Percentiles rank a stretch among this genome's conserved stretches.
phyloP scores from a whole-genome alignment of 2,797 vertebrate species.

The Sebastes paucispinis region DNA sequence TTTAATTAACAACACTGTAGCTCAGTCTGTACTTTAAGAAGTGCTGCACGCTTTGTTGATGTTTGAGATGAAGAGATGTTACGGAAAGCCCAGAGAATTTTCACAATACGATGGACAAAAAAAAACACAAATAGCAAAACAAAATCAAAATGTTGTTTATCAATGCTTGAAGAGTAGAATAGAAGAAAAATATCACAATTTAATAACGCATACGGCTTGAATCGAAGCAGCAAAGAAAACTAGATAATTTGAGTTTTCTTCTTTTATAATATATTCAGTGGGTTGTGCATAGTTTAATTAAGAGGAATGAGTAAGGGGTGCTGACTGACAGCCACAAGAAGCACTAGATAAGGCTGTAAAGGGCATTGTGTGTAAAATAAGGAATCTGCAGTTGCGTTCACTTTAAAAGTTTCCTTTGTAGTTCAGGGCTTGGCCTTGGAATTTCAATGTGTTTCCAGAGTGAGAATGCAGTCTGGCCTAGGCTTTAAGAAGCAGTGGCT shows the following conservation, averaged over 20 bases:
- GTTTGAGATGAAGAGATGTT: constrained; percentile 17
- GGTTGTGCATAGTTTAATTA: constrained; percentile 8
- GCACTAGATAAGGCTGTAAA: not conserved
- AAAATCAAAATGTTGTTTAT: constrained; percentile 8
- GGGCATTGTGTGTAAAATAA: constrained; percentile 1
- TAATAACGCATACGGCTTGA: constrained; percentile 7
- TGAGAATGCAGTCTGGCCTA: constrained; percentile 3
- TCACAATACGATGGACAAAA: not conserved
- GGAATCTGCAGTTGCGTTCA: not conserved
- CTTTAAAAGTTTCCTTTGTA: constrained; percentile 30
- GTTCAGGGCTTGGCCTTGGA: constrained; percentile 24
- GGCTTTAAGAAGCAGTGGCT: constrained; percentile 1
- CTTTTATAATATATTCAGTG: not conserved
- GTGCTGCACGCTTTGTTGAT: not conserved
- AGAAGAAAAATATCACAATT: not conserved
- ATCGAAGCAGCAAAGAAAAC: constrained; percentile 10
- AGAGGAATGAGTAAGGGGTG: not conserved
- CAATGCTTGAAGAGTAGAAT: not conserved
- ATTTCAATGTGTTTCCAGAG: constrained; percentile 25
- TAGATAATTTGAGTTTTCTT: not conserved
- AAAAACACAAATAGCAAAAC: not conserved
- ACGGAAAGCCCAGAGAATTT: not conserved
- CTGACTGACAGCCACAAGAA: constrained; percentile 22
- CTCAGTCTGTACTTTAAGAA: not conserved
- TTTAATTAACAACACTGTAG: not conserved